phyloP scores from a whole-genome alignment of 2,888 invertebrate species.

The Andricus curvator region DNA sequence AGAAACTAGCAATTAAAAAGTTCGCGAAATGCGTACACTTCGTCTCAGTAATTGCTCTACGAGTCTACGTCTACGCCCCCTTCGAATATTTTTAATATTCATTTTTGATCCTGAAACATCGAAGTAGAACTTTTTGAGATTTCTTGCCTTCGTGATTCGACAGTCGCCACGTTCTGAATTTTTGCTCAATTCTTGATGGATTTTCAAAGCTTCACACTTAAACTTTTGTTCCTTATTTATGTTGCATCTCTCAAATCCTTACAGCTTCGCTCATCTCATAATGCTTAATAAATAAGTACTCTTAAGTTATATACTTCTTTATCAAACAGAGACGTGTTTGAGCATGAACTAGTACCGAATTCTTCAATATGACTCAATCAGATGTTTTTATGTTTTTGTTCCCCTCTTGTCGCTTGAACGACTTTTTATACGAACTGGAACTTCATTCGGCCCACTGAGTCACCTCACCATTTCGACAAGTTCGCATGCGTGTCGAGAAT shows the following conservation, averaged over 20 bases:
- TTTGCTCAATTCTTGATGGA: no score
- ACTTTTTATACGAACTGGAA: background rate
- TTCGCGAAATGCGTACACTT: no score
- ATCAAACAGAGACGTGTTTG: background rate
- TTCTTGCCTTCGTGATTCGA: no score
- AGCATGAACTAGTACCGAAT: background rate
- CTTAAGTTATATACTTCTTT: background rate
- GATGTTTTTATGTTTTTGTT: conserved; percentile 19
- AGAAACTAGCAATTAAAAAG: no score
- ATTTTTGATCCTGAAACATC: no score
- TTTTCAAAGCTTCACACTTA: no score
- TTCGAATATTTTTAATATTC: no score
- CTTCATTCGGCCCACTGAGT: conserved; percentile 2
- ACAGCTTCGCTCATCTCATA: background rate
- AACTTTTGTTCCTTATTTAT: background rate
- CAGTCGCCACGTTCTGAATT: no score
- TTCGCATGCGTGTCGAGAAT: conserved; percentile 33
- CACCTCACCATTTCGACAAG: conserved; percentile 28
- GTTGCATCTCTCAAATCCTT: background rate
- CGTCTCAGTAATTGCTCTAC: no score
- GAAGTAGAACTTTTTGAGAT: no score
- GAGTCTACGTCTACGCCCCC: no score
- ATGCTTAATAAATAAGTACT: background rate
- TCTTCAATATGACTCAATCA: background rate
- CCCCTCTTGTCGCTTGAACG: background rate